Percentiles rank a stretch among this genome's conserved stretches.
These are phyloP conservation scores for Rousettus leschenaultii DNA, from an alignment of 2,113 vertebrate species.

Conservation along the genomic window DNA sequence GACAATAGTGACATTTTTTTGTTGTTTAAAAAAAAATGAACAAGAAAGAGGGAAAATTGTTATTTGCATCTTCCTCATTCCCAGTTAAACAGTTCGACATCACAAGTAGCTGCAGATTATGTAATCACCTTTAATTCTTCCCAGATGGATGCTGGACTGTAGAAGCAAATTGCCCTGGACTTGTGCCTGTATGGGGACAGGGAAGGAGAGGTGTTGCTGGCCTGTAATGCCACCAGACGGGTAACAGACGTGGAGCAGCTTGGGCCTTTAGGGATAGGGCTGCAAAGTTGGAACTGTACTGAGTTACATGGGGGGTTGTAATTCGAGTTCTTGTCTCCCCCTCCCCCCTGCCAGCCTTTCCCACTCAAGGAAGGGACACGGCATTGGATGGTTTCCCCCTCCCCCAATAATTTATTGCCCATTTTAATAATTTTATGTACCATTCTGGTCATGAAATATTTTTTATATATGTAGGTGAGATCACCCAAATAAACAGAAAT, in stretches of 20 bases:
- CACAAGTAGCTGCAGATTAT: background rate
- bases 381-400: background rate
- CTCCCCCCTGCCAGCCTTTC: background rate
- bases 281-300: background rate
- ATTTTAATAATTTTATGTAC: background rate
- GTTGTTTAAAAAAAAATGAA: background rate
- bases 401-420: background rate
- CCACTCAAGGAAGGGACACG: background rate
- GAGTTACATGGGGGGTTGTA: background rate
- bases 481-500: constrained; percentile 24
- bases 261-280: background rate
- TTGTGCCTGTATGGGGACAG: background rate
- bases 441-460: constrained; percentile 8
- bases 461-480: background rate
- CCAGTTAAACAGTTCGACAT: constrained; percentile 17
- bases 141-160: background rate
- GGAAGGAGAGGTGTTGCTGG: background rate
- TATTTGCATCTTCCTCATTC: background rate
- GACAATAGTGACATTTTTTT: background rate
- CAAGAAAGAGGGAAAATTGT: background rate
- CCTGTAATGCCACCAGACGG: background rate
- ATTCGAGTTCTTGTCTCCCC: background rate
- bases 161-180: background rate
- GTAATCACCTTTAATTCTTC: constrained; percentile 45
- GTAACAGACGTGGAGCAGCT: background rate